Percentiles rank a stretch among this genome's conserved stretches.
Evolutionary conservation across 2,888 invertebrate species (phyloP).

Genomic region (Phortica magna): DNA sequence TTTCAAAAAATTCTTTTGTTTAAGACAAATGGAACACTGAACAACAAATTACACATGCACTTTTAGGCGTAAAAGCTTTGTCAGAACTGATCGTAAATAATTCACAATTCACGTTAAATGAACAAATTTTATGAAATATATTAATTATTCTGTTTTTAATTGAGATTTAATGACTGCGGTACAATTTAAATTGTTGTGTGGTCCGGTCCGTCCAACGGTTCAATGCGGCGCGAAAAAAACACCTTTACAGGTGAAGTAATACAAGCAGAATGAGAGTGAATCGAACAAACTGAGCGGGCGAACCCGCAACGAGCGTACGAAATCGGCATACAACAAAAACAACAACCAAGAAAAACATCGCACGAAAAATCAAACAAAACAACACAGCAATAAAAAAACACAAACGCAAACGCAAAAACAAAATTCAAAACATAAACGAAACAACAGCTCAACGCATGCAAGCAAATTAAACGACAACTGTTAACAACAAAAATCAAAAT

Average conservation of each 20-base stretch:
- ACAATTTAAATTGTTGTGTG: neutral
- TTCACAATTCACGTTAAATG: no score
- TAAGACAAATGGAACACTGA: no score
- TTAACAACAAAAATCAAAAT: neutral
- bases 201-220: conserved; percentile 19
- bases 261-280: conserved; percentile 73
- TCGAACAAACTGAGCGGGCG: conserved; percentile 34
- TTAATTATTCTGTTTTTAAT: neutral
- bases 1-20: no score
- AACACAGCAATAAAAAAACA: neutral
- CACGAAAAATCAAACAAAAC: conserved; percentile 14
- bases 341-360: conserved; percentile 22
- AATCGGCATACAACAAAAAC: conserved; percentile 41
- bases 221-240: conserved; percentile 54
- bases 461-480: neutral
- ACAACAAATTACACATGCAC: no score
- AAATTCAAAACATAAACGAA: conserved; percentile 3
- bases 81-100: no score
- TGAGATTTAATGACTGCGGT: neutral
- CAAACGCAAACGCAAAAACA: conserved; percentile 1
- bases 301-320: conserved; percentile 47
- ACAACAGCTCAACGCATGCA: neutral
- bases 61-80: no score
- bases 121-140: neutral
- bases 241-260: conserved; percentile 77